phyloP scores from a whole-genome alignment of 2,113 vertebrate genomes.

The Cyphomyrus plagiostoma region DNA sequence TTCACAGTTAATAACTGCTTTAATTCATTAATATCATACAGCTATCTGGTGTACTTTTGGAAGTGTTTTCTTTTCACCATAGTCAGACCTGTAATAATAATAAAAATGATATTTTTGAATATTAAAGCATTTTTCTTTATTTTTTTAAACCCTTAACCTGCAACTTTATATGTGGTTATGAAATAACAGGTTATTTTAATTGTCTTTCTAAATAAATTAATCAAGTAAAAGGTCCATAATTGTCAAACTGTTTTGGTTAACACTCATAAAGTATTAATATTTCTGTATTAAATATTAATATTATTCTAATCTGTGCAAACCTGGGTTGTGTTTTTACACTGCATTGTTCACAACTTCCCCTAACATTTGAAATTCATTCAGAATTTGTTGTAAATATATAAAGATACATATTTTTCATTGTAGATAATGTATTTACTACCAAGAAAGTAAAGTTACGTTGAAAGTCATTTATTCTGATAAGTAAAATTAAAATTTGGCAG shows the following conservation, averaged over 20 bases:
- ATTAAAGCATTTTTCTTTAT: neutral
- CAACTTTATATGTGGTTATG: neutral
- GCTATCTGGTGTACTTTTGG: neutral
- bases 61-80: neutral
- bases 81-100: neutral
- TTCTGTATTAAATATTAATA: neutral
- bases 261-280: neutral
- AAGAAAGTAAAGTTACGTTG: neutral
- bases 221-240: neutral
- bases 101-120: neutral
- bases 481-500: neutral
- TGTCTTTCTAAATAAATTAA: neutral
- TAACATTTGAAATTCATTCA: neutral
- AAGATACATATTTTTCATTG: neutral
- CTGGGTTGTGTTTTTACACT: neutral
- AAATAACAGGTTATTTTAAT: neutral
- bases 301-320: neutral
- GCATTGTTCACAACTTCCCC: neutral
- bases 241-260: neutral
- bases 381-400: neutral
- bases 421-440: neutral
- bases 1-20: constrained; percentile 5
- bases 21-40: neutral
- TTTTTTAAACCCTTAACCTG: neutral
- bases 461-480: neutral